phyloP scores from a whole-genome alignment of 1,140 invertebrate species.

The Anagrus nilaparvatae region DNA sequence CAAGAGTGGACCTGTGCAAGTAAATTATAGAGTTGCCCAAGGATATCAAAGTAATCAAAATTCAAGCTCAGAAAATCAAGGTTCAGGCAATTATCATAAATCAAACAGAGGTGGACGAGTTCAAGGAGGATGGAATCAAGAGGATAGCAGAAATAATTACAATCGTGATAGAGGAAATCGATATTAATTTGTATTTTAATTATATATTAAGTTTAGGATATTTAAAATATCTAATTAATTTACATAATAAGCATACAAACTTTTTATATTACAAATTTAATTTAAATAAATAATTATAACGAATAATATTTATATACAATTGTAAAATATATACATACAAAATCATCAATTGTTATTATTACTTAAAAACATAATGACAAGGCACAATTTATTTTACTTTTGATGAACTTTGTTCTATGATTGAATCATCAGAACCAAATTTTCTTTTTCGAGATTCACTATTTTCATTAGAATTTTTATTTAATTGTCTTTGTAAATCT shows the following conservation, averaged over 20 bases:
- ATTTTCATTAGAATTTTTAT: conserved; percentile 12
- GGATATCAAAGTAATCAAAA: conserved; percentile 14
- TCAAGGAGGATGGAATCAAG: conserved; percentile 37
- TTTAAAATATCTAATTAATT: too few relatives aligned
- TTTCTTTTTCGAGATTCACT: conserved; percentile 15
- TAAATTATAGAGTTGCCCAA: too few relatives aligned
- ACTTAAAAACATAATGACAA: neutral
- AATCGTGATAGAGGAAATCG: conserved; percentile 23
- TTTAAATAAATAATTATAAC: neutral
- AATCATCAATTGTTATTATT: conserved; percentile 1
- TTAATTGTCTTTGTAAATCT: conserved; percentile 46
- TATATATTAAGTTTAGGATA: neutral
- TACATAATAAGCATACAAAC: too few relatives aligned
- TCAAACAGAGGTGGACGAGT: conserved; percentile 30
- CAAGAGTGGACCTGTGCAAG: too few relatives aligned
- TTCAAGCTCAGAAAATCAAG: conserved; percentile 11
- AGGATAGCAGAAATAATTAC: conserved; percentile 28
- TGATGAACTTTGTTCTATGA: too few relatives aligned
- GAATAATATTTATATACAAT: neutral
- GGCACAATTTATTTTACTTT: too few relatives aligned
- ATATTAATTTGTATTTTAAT: conserved; percentile 10
- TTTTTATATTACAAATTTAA: too few relatives aligned
- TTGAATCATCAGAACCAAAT: neutral
- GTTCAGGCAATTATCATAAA: conserved; percentile 15
- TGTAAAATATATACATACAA: neutral